These are phyloP conservation scores for Zaprionus obscuricornis DNA, from an alignment of 2,888 invertebrate genomes.

Conservation along the genomic window DNA sequence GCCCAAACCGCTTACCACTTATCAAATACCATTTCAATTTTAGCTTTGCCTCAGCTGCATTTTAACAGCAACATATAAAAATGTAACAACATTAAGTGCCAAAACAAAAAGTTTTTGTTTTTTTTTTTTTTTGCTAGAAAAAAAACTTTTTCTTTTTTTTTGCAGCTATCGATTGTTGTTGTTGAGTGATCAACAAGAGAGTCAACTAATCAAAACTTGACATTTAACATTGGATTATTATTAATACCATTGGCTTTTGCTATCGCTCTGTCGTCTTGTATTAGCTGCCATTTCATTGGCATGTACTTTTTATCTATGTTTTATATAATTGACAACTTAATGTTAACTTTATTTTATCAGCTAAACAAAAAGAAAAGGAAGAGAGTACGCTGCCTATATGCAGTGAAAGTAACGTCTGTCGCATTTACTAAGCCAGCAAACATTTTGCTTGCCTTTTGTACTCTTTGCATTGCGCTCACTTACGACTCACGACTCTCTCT, in stretches of 20 bases:
- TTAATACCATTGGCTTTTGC: slow-evolving; percentile 1
- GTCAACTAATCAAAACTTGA: slow-evolving; percentile 23
- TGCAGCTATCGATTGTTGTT: slow-evolving; percentile 17
- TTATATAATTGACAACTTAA: too few relatives aligned
- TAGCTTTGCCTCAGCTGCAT: slow-evolving; percentile 38
- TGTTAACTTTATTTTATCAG: too few relatives aligned
- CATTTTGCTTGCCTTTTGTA: too few relatives aligned
- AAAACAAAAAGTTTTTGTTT: slow-evolving; percentile 6
- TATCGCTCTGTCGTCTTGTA: too few relatives aligned
- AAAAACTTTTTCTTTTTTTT: slow-evolving; percentile 13
- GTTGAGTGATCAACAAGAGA: slow-evolving; percentile 12
- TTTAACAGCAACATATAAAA: slow-evolving; percentile 7
- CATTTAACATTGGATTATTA: slow-evolving; percentile 11
- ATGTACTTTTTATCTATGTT: too few relatives aligned
- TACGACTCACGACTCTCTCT: too few relatives aligned
- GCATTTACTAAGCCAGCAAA: too few relatives aligned
- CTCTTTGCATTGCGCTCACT: too few relatives aligned
- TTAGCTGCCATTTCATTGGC: too few relatives aligned
- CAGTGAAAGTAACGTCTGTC: too few relatives aligned
- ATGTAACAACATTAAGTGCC: slow-evolving; percentile 1
- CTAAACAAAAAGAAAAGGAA: too few relatives aligned
- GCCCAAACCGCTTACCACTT: slow-evolving; percentile 5
- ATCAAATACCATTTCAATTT: slow-evolving; percentile 37
- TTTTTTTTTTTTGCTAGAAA: slow-evolving; percentile 16
- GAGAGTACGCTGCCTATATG: too few relatives aligned